Base-by-base conservation (phyloP, 2,113 vertebrate genomes). In the Vidua macroura region DNA sequence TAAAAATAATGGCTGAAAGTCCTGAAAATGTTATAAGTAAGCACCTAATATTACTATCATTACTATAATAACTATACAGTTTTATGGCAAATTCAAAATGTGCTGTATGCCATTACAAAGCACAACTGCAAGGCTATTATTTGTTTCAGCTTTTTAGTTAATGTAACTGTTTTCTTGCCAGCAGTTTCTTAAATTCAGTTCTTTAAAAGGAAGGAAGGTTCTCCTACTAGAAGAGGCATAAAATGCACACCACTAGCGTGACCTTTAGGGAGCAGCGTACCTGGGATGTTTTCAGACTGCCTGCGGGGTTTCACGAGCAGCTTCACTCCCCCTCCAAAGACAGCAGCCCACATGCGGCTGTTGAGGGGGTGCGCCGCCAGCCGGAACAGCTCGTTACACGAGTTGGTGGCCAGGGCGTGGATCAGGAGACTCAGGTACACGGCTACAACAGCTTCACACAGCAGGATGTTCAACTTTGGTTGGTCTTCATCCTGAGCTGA, bases 321-420 rank as follows among this genome's bases (percentile, higher is more conserved):
- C 95, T 99, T 99, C 20, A 98, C 99, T 20, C 99, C 99, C 24
- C 99, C 99, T 0, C 99, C 99, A 73, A 99, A 99, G 51, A 99
- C 98, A 2, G 99, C 99, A 3, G 99, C 99, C 99, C 99, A 99
- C 99, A 99, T 99, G 83, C 99, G 98, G 88, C 98, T 98, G 97
- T 99, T 99, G 90, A 99, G 95, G 0, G 99, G 99, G 94, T 99
- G 99, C 9, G 99, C 99, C 14, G 99, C 99, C 49, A 99, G 98
- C 33, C 99, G 98, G 96, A 99, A 99, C 67, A 99, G 97, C 87
- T 99, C 99, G 18, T 99, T 99, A 73, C 98, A 97, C 21, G 98
- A 98, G 95, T 99, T 99, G 27, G 98, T 99, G 75, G 99, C 99
- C 66, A 99, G 97, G 33, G 99, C 99, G 8, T 99, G 99, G 94